A percentile compares a stretch with the other conserved stretches of the same genome.
phyloP scores from a whole-genome alignment of 2,888 invertebrate species.

The Tetheella fluctuosa region DNA sequence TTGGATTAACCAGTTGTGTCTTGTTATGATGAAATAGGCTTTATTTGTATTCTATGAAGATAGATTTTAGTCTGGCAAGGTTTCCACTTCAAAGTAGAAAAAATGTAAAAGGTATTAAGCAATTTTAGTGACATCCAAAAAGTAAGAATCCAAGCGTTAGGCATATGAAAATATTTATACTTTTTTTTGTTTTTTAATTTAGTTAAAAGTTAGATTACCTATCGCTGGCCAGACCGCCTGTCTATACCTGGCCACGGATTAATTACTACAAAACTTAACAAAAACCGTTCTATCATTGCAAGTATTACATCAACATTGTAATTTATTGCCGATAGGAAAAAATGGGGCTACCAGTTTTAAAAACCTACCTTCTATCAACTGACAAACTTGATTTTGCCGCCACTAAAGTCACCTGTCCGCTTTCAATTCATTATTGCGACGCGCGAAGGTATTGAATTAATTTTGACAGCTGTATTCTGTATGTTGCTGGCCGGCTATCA shows the following conservation, averaged over 20 bases:
- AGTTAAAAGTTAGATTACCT: background rate
- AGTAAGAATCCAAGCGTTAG: too few species aligned
- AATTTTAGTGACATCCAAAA: too few species aligned
- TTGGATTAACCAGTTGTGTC: background rate
- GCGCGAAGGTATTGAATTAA: conserved; percentile 23
- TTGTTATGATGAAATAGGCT: background rate
- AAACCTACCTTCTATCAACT: conserved; percentile 11
- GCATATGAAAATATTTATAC: too few species aligned
- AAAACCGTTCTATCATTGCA: conserved; percentile 7
- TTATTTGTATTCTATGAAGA: background rate
- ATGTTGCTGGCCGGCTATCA: conserved; percentile 28
- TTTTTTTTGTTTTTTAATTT: too few species aligned
- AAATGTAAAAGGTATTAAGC: too few species aligned
- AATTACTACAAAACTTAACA: conserved; percentile 4
- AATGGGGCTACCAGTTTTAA: conserved; percentile 13
- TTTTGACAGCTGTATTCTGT: conserved; percentile 29
- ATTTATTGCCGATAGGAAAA: conserved; percentile 10
- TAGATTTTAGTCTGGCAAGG: background rate
- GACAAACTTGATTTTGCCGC: conserved; percentile 34
- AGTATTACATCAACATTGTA: conserved; percentile 12
- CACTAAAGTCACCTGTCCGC: conserved; percentile 23
- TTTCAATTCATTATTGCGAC: conserved; percentile 22
- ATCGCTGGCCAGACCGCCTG: background rate
- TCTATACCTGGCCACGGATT: conserved; percentile 1
- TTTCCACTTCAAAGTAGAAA: background rate